Evolutionary conservation across 1,140 invertebrate genomes (phyloP).

Genomic region (Delia radicum): DNA sequence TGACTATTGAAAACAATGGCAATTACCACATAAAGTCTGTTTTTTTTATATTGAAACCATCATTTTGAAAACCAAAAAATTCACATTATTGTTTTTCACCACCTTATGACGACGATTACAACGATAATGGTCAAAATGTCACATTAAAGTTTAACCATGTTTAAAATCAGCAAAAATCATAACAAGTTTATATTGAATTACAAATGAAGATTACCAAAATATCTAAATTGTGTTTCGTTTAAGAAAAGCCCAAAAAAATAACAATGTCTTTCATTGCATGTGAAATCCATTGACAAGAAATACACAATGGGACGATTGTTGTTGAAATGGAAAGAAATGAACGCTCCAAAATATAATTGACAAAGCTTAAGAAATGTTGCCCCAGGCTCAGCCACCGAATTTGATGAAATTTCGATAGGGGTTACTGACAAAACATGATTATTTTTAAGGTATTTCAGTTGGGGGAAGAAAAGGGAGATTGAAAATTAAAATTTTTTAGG

Average conservation of each 20-base stretch:
- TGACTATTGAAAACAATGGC: background rate
- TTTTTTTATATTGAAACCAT: background rate
- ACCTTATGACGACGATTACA: background rate
- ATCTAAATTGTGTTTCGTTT: background rate
- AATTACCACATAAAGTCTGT: background rate
- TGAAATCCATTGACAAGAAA: background rate
- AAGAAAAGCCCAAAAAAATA: background rate
- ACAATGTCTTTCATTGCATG: background rate
- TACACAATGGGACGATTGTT: background rate
- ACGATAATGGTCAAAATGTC: conserved; percentile 19
- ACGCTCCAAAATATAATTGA: too few relatives aligned
- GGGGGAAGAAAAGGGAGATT: too few relatives aligned
- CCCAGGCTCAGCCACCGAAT: too few relatives aligned
- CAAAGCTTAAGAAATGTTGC: too few relatives aligned
- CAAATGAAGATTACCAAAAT: conserved; percentile 23
- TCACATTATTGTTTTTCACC: background rate
- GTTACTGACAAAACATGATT: too few relatives aligned
- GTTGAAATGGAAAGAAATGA: background rate
- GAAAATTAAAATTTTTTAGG: too few relatives aligned
- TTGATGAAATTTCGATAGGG: too few relatives aligned
- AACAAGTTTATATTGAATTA: conserved; percentile 23
- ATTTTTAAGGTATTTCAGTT: too few relatives aligned
- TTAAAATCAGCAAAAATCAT: background rate
- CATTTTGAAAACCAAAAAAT: background rate
- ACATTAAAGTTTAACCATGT: conserved; percentile 10